These are phyloP conservation scores for Homarus gammarus DNA, from an alignment of 2,888 invertebrate genomes.

Conservation along the genomic window DNA sequence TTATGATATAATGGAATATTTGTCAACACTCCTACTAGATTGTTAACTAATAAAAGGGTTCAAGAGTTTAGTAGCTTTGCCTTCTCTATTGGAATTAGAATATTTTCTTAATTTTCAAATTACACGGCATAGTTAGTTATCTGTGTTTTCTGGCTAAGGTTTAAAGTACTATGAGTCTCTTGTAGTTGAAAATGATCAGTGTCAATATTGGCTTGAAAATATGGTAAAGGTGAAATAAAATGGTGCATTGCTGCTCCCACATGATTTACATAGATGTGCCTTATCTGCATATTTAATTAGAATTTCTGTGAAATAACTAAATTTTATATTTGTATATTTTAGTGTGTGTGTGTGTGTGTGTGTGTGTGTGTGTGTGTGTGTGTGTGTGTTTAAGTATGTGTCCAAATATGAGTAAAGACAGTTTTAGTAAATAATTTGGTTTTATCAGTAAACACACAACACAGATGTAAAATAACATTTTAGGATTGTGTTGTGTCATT, in stretches of 20 bases:
- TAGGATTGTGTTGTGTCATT: too few species aligned
- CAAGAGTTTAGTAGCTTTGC: not conserved
- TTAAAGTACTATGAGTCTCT: too few species aligned
- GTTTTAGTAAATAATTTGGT: too few species aligned
- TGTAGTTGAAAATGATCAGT: not conserved
- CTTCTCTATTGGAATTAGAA: not conserved
- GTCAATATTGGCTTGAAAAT: not conserved
- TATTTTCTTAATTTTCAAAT: not conserved
- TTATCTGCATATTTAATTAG: not conserved
- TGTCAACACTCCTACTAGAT: not conserved
- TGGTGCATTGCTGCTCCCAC: not conserved
- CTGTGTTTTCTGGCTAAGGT: too few species aligned
- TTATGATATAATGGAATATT: conserved; percentile 54
- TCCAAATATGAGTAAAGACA: too few species aligned
- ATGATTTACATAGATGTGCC: not conserved
- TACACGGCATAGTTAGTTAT: too few species aligned
- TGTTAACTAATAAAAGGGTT: not conserved
- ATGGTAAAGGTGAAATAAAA: not conserved
- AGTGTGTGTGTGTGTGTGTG: too few species aligned
- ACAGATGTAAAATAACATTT: too few species aligned
- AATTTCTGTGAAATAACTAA: not conserved
- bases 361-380: too few species aligned
- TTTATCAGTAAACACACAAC: too few species aligned
- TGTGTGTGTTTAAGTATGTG: too few species aligned
- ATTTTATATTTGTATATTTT: too few species aligned